Evolutionary conservation across 1,140 invertebrate species (phyloP).

Genomic region (Macrocentrus cingulum): DNA sequence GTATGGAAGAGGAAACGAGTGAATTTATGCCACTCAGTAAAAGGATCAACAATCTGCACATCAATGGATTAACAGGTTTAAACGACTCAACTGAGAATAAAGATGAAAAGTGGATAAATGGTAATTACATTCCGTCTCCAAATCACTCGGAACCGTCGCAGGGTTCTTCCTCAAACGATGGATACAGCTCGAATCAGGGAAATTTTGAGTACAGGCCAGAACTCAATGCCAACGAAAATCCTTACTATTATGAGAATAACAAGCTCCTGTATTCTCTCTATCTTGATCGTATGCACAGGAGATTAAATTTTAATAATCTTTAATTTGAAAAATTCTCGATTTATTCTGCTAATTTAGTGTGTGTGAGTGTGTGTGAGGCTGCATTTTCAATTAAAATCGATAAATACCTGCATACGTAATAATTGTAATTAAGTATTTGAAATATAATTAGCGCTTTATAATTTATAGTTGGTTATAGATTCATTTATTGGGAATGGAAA

Average conservation of each 20-base stretch:
- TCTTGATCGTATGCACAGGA: slow-evolving; percentile 61
- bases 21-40: slow-evolving; percentile 78
- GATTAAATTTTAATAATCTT: slow-evolving; percentile 38
- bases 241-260: slow-evolving; percentile 67
- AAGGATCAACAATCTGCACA: slow-evolving; percentile 77
- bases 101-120: slow-evolving; percentile 45
- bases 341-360: background rate
- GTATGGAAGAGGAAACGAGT: slow-evolving; percentile 67
- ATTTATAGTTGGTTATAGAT: too few species aligned
- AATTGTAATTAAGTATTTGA: too few species aligned
- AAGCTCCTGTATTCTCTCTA: slow-evolving; percentile 65
- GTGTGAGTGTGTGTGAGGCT: too few species aligned
- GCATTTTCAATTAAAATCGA: too few species aligned
- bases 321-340: background rate
- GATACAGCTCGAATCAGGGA: slow-evolving; percentile 48
- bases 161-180: slow-evolving; percentile 47
- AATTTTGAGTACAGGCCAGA: slow-evolving; percentile 61
- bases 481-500: too few species aligned
- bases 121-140: slow-evolving; percentile 45
- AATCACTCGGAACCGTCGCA: slow-evolving; percentile 53
- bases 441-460: too few species aligned
- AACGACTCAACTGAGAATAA: slow-evolving; percentile 41
- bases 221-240: slow-evolving; percentile 62
- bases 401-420: too few species aligned
- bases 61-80: slow-evolving; percentile 58